A percentile compares a stretch with the other conserved stretches of the same genome.
phyloP scores from a whole-genome alignment of 2,113 vertebrate species.

The Silurus meridionalis region DNA sequence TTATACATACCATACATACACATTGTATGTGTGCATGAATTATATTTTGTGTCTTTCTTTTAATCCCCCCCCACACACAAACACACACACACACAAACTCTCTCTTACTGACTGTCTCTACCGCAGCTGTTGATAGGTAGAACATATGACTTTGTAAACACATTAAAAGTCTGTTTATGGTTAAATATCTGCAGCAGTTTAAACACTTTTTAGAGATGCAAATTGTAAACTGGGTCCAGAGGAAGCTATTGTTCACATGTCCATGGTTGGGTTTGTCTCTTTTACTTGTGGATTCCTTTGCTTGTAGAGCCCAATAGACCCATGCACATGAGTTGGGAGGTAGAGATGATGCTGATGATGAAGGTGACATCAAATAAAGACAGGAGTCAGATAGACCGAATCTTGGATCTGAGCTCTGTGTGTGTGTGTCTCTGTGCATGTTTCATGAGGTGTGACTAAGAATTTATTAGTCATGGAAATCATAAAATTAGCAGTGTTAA shows the following conservation, averaged over 20 bases:
- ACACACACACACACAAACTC: background rate
- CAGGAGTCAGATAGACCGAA: conserved; percentile 11
- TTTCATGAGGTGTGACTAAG: conserved; percentile 46
- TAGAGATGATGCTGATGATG: conserved; percentile 23
- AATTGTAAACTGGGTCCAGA: conserved; percentile 23
- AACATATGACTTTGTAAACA: conserved; percentile 50
- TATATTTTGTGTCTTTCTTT: background rate
- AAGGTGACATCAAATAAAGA: conserved; percentile 45
- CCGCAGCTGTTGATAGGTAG: conserved; percentile 42
- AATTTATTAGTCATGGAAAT: conserved; percentile 28
- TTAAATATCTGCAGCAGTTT: conserved; percentile 43
- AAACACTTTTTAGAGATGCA: conserved; percentile 50
- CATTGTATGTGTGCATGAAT: background rate
- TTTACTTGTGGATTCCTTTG: conserved; percentile 37
- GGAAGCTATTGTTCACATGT: conserved; percentile 24
- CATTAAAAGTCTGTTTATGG: conserved; percentile 52
- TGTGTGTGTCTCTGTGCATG: conserved; percentile 29
- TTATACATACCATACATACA: too few relatives aligned
- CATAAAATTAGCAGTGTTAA: background rate
- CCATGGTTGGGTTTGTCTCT: conserved; percentile 48
- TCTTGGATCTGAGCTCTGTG: conserved; percentile 20
- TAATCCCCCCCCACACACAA: background rate
- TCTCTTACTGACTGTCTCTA: conserved; percentile 6
- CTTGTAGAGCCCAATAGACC: background rate
- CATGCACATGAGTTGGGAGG: background rate